A percentile compares a stretch with the other conserved stretches of the same genome.
Conservation (phyloP, 2,797 vertebrate genomes). For the Scarus forsteni region DNA sequence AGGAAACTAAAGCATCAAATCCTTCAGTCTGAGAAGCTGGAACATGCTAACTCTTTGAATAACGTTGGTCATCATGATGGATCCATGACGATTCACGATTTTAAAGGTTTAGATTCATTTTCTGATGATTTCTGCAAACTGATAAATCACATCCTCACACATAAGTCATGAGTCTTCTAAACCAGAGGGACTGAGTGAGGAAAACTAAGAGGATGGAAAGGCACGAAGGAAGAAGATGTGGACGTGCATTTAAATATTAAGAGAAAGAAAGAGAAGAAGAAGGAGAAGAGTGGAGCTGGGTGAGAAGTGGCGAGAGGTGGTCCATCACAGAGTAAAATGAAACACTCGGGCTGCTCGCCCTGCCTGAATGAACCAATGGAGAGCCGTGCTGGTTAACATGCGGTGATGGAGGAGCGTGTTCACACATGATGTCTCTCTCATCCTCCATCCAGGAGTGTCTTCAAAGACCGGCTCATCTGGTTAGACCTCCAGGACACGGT, state of each 20-base stretch:
- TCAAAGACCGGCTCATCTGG: conserved; percentile 58
- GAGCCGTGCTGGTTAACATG: conserved; percentile 59
- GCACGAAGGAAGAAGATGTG: conserved; percentile 9
- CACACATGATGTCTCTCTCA: conserved; percentile 1
- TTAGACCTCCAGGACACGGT: conserved; percentile 43
- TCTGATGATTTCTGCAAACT: conserved; percentile 7
- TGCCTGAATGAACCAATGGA: conserved; percentile 46
- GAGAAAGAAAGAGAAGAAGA: not conserved
- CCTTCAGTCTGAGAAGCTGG: not conserved
- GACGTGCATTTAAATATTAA: not conserved
- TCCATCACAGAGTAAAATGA: conserved; percentile 71
- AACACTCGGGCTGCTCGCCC: conserved; percentile 47
- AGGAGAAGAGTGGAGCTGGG: conserved; percentile 20
- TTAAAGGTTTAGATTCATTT: conserved; percentile 3
- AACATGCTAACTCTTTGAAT: conserved; percentile 2
- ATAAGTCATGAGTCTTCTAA: not conserved
- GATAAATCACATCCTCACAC: not conserved
- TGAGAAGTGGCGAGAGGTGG: conserved; percentile 25
- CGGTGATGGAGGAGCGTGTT: conserved; percentile 30
- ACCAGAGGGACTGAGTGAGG: not conserved
- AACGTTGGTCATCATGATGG: not conserved
- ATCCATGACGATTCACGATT: conserved; percentile 20
- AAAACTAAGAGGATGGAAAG: conserved; percentile 4
- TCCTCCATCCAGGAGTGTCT: conserved; percentile 8
- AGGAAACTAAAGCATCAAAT: not conserved